Base-by-base conservation (phyloP, 2,888 invertebrate species). In the Drosophila atroscutellata region DNA sequence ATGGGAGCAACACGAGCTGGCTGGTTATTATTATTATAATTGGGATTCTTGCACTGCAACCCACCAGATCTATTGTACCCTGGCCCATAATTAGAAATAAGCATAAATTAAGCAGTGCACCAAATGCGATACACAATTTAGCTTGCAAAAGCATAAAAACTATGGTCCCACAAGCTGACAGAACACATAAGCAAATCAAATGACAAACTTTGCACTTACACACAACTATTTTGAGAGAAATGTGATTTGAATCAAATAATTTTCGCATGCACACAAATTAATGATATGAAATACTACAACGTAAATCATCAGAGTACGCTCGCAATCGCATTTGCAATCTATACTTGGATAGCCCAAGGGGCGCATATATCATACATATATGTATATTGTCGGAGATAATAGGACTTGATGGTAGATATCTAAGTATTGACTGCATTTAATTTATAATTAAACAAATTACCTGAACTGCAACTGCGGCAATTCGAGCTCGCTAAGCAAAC, bases 31-130 rank as follows among this genome's bases (percentile, higher is more conserved):
- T 39, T 39, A 37, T 37, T 37, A 39, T 39, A n/a, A 39, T 9
- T 39, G 37, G 4, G 37, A 18, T 18, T 39, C 39, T 4, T n/a
- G n/a, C 39, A n/a, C 18, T 39, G n/a, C 11, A n/a, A n/a, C 18
- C n/a, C 7, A 3, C 20, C 13, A 13, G 45, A 20, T 13, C 13
- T 13, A 37, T 37, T n/a, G n/a, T 26, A 26, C 9, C 61, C 75
- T 73, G 77, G 50, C 54, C 80, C 54, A 78, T 80, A 86, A 86
- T 86, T 86, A 86, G 78, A 81, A 69, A 54, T 56, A 63, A 59
- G 37, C 45, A 49, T 54, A 54, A 54, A n/a, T 20, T 3, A 20
- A 13, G 7, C 24, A 52, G 20, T 11, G 2, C 5, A 6, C 32
- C 24, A 18, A 4, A 15, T 6, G 1, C 36, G 15, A 20, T 8